phyloP scores from a whole-genome alignment of 2,113 vertebrate genomes.

The Theristicus caerulescens region DNA sequence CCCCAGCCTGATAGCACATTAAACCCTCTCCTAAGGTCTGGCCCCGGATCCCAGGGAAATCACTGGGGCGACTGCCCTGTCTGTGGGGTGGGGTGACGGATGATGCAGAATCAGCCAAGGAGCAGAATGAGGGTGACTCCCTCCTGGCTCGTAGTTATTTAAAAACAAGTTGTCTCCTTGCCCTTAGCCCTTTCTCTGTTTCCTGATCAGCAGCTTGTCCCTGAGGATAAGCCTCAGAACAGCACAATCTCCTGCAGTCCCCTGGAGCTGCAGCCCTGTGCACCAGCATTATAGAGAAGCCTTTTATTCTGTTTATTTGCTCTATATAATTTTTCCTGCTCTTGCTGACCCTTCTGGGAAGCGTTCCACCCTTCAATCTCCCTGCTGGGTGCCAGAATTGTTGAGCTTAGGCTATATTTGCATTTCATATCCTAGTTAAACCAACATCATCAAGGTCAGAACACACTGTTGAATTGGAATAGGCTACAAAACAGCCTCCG shows the following conservation, averaged over 20 bases:
- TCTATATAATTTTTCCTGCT: constrained; percentile 47
- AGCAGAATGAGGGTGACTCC: neutral
- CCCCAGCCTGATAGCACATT: neutral
- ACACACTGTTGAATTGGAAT: neutral
- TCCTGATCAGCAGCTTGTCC: neutral
- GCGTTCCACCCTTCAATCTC: neutral
- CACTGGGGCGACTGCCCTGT: neutral
- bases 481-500: neutral
- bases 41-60: neutral
- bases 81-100: neutral
- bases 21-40: neutral
- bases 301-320: constrained; percentile 53
- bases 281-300: constrained; percentile 10
- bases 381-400: constrained; percentile 39
- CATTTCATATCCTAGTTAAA: constrained; percentile 63
- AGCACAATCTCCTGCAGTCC: constrained; percentile 41
- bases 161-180: neutral
- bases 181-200: neutral
- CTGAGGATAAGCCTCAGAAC: constrained; percentile 31
- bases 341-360: constrained; percentile 38
- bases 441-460: constrained; percentile 52
- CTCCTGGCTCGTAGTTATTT: neutral
- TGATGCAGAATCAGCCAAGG: neutral
- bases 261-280: constrained; percentile 33
- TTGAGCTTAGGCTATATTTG: constrained; percentile 45